Percentiles rank a stretch among this genome's conserved stretches.
Conservation (phyloP, 2,797 vertebrate species). For the Gallirallus australis region DNA sequence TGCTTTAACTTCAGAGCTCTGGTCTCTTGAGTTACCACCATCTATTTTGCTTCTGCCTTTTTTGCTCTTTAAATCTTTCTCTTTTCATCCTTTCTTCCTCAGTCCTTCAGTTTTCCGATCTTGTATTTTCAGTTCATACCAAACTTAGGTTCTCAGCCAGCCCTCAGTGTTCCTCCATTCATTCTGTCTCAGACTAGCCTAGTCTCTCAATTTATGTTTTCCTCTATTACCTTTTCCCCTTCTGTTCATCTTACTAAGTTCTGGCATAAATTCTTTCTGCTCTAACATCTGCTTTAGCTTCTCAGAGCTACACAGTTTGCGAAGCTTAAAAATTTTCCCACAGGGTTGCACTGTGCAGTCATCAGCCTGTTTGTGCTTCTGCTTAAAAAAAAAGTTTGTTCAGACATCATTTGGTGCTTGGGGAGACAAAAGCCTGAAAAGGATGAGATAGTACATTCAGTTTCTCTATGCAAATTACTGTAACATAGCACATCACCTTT, state of each 20-base stretch:
- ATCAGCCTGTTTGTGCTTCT: background rate
- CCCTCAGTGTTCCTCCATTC: background rate
- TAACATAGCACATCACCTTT: background rate
- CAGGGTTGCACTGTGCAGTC: background rate
- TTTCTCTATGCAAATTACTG: background rate
- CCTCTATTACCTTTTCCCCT: background rate
- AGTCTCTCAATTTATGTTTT: background rate
- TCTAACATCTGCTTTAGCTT: background rate
- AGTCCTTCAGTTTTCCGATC: background rate
- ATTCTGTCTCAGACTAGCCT: background rate
- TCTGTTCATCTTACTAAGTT: background rate
- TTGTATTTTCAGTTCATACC: background rate
- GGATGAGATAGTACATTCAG: background rate
- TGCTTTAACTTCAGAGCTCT: background rate
- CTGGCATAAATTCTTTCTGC: background rate
- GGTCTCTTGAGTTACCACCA: no score
- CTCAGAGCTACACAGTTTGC: background rate
- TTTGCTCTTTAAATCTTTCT: background rate
- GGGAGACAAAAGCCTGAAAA: background rate
- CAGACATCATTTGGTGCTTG: background rate
- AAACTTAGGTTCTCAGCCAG: background rate
- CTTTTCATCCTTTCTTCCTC: background rate
- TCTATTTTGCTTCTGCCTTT: background rate
- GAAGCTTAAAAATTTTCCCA: background rate
- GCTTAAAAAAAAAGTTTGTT: background rate